Evolutionary conservation across 2,888 invertebrate genomes (phyloP).

Genomic region (Andrena dorsata): DNA sequence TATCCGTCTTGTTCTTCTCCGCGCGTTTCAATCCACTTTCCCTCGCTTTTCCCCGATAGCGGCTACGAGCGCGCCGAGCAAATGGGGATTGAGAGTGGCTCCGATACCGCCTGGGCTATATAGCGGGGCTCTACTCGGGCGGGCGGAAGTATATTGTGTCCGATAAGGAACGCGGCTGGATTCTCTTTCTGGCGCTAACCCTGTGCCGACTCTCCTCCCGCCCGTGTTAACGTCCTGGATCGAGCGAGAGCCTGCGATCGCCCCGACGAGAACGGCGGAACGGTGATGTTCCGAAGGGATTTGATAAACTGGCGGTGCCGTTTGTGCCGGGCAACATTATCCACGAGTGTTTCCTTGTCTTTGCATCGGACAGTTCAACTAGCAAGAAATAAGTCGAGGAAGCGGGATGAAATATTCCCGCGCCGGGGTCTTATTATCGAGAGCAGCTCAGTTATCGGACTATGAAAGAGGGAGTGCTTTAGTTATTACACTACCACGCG

Average conservation of each 20-base stretch:
- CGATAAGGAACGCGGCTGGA: slow-evolving; percentile 73
- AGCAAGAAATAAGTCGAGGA: no score
- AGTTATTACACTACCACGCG: no score
- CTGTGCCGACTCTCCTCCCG: slow-evolving; percentile 25
- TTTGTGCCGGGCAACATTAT: no score
- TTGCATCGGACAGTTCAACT: no score
- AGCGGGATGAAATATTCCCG: no score
- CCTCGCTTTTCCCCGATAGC: slow-evolving; percentile 42
- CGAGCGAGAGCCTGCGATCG: slow-evolving; percentile 6
- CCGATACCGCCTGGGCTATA: slow-evolving; percentile 62
- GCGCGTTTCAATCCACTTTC: slow-evolving; percentile 59
- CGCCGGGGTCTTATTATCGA: no score
- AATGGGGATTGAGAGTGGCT: slow-evolving; percentile 67
- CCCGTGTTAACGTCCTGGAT: slow-evolving; percentile 24
- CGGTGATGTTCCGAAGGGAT: neutral
- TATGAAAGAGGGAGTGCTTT: no score
- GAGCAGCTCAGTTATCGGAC: no score
- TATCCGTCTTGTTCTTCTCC: slow-evolving; percentile 54
- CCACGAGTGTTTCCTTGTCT: no score
- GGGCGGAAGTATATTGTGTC: slow-evolving; percentile 71
- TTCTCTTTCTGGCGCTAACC: slow-evolving; percentile 55
- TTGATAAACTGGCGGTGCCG: neutral
- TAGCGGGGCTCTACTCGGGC: slow-evolving; percentile 59
- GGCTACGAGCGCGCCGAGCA: slow-evolving; percentile 39
- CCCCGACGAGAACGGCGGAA: neutral